Percentiles rank a stretch among this genome's conserved stretches.
These are phyloP conservation scores for Linnaemya tessellans DNA, from an alignment of 2,888 invertebrate species.

Conservation along the genomic window DNA sequence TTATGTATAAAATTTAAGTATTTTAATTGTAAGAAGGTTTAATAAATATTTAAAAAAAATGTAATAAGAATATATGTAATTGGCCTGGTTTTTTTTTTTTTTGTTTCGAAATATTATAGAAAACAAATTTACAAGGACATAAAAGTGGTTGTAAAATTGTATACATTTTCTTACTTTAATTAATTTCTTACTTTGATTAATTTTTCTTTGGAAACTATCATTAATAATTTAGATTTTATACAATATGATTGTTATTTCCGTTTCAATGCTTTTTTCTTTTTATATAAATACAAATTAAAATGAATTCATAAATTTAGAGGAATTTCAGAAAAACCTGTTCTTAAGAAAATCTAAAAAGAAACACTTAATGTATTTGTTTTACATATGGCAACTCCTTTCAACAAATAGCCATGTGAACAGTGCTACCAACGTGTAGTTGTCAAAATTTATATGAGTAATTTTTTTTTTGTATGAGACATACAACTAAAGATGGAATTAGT, in stretches of 20 bases:
- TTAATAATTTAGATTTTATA: background rate
- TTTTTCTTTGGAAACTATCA: background rate
- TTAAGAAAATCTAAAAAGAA: background rate
- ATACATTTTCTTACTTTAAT: background rate
- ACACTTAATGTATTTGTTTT: background rate
- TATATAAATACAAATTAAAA: background rate
- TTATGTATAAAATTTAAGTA: conserved; percentile 57
- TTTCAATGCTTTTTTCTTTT: background rate
- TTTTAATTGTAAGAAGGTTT: conserved; percentile 47
- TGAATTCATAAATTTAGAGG: conserved; percentile 5
- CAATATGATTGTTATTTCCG: background rate
- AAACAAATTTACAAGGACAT: conserved; percentile 17
- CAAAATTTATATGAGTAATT: too few relatives aligned
- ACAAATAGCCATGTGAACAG: background rate
- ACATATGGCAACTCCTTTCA: background rate
- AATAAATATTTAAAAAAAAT: conserved; percentile 29
- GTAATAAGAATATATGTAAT: conserved; percentile 3
- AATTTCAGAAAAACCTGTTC: conserved; percentile 6
- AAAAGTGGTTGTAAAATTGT: conserved; percentile 58
- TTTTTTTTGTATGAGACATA: background rate
- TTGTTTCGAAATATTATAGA: background rate
- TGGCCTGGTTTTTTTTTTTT: conserved; percentile 22
- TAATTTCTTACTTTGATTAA: background rate
- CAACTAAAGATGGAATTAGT: too few relatives aligned
- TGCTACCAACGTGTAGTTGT: too few relatives aligned